Evolutionary conservation across 1,140 invertebrate species (phyloP).

Genomic region (Euwallacea fornicatus): DNA sequence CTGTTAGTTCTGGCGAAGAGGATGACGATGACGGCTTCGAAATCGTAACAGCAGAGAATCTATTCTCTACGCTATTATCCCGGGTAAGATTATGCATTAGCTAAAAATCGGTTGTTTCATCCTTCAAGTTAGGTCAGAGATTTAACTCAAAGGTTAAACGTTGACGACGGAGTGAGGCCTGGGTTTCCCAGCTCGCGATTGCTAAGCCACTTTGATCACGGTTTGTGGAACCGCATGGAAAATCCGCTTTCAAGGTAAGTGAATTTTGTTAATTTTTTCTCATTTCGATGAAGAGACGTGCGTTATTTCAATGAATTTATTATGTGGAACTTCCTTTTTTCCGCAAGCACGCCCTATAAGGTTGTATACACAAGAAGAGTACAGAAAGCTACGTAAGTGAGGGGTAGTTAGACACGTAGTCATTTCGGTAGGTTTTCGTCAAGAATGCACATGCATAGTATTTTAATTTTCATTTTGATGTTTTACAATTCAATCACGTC

Average conservation of each 20-base stretch:
- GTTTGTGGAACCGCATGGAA: slow-evolving; percentile 49
- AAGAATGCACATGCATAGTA: not conserved
- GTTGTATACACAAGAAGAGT: slow-evolving; percentile 47
- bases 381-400: slow-evolving; percentile 49
- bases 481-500: too few relatives aligned
- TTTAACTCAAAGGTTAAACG: slow-evolving; percentile 80
- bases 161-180: slow-evolving; percentile 68
- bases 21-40: slow-evolving; percentile 90
- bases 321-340: slow-evolving; percentile 11
- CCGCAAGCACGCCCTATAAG: slow-evolving; percentile 48
- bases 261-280: not conserved
- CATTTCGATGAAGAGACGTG: not conserved
- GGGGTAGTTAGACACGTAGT: slow-evolving; percentile 33
- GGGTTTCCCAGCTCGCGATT: slow-evolving; percentile 61
- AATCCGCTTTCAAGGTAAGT: slow-evolving; percentile 47
- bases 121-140: slow-evolving; percentile 67
- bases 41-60: slow-evolving; percentile 83
- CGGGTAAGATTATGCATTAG: slow-evolving; percentile 60
- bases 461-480: too few relatives aligned
- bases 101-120: slow-evolving; percentile 3
- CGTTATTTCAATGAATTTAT: not conserved
- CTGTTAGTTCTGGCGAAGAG: slow-evolving; percentile 83
- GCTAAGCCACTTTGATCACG: slow-evolving; percentile 53
- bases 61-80: slow-evolving; percentile 83
- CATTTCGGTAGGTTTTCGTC: slow-evolving; percentile 30